Evolutionary conservation across 2,797 vertebrate species (phyloP).

Genomic region (Falco rusticolus): DNA sequence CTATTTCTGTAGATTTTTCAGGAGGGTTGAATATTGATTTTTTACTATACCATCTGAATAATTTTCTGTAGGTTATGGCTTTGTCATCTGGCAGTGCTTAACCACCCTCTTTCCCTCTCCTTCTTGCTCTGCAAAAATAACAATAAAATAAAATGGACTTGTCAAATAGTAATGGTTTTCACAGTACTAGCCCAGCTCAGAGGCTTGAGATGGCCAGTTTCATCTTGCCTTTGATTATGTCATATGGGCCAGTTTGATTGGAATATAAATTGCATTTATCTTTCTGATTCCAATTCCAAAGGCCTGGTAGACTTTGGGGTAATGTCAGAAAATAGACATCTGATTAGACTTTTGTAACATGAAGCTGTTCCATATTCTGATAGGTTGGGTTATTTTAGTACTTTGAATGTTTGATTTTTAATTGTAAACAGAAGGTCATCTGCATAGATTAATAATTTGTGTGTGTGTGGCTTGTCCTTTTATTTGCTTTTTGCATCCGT

Average conservation of each 20-base stretch:
- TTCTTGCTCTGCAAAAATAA: not conserved
- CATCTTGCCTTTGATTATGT: not conserved
- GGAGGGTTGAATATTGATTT: not conserved
- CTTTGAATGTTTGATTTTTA: not conserved
- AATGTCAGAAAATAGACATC: not conserved
- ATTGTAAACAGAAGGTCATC: constrained; percentile 32
- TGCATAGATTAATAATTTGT: constrained; percentile 51
- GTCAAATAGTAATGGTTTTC: not conserved
- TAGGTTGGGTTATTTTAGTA: not conserved
- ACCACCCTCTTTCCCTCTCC: not conserved
- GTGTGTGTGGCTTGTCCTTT: constrained; percentile 9
- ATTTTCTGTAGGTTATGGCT: not conserved
- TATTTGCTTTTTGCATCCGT: not conserved
- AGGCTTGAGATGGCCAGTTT: not conserved
- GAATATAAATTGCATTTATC: not conserved
- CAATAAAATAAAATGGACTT: not conserved
- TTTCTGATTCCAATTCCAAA: constrained; percentile 16
- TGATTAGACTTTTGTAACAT: not conserved
- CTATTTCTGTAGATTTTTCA: not conserved
- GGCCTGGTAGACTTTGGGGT: not conserved
- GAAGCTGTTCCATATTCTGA: not conserved
- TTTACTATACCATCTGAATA: not conserved
- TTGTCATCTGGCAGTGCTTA: not conserved
- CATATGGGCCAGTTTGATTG: not conserved
- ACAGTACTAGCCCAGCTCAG: not conserved